These are phyloP conservation scores for Cinclus cinclus DNA, from an alignment of 2,113 vertebrate genomes.

Conservation along the genomic window DNA sequence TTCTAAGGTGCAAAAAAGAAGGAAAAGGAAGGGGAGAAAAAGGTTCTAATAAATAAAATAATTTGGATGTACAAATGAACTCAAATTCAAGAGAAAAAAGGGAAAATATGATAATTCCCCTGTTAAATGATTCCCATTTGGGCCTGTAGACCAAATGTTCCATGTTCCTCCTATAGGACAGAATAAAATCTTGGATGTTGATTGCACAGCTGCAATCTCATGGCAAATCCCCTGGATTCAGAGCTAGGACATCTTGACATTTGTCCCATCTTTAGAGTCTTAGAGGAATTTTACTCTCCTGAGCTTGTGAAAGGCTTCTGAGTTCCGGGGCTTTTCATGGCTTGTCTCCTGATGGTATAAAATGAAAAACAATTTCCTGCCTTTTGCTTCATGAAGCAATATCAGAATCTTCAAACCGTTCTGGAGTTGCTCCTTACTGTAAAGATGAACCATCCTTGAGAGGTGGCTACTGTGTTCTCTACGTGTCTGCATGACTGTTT, in stretches of 20 bases:
- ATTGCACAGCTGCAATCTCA: neutral
- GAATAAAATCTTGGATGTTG: neutral
- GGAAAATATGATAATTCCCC: neutral
- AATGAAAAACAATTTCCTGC: neutral
- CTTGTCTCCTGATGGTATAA: neutral
- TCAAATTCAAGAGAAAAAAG: neutral
- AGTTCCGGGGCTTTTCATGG: neutral
- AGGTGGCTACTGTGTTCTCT: conserved; percentile 21
- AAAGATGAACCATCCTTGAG: conserved; percentile 1
- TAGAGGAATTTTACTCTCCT: neutral
- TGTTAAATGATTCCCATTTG: neutral
- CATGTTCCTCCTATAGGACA: neutral
- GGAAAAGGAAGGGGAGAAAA: neutral
- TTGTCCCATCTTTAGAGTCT: neutral
- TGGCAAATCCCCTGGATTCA: neutral
- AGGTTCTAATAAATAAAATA: neutral
- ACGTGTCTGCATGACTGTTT: neutral
- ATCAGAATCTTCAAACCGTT: conserved; percentile 8
- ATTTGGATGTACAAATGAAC: neutral
- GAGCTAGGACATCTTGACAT: neutral
- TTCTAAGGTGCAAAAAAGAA: neutral
- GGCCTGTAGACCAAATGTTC: neutral
- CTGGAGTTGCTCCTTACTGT: neutral
- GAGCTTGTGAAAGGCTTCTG: neutral
- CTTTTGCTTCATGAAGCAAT: conserved; percentile 1